phyloP scores from a whole-genome alignment of 2,888 invertebrate species.

The Diaperis boleti region DNA sequence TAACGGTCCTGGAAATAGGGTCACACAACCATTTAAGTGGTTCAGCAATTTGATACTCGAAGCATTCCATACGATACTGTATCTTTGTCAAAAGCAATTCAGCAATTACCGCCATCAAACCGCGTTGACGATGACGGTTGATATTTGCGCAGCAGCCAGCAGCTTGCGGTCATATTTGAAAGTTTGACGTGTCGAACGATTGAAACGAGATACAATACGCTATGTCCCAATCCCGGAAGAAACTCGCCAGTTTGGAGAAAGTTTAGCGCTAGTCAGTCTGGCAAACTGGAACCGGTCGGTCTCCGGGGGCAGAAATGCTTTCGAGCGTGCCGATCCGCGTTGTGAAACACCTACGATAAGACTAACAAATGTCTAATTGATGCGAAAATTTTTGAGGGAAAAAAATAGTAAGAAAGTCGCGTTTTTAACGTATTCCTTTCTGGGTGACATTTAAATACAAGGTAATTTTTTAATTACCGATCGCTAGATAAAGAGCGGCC shows the following conservation, averaged over 20 bases:
- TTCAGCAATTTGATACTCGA: too few relatives aligned
- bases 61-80: too few relatives aligned
- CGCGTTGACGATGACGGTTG: not conserved
- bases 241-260: slow-evolving; percentile 59
- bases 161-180: slow-evolving; percentile 31
- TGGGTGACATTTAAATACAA: slow-evolving; percentile 10
- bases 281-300: slow-evolving; percentile 58
- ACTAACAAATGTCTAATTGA: slow-evolving; percentile 24
- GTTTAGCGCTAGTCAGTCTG: slow-evolving; percentile 55
- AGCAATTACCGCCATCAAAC: not conserved
- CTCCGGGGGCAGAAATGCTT: slow-evolving; percentile 55
- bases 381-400: too few relatives aligned
- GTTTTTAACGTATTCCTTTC: slow-evolving; percentile 7
- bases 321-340: slow-evolving; percentile 52
- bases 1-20: too few relatives aligned
- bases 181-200: slow-evolving; percentile 33
- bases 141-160: slow-evolving; percentile 4
- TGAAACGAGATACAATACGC: slow-evolving; percentile 38
- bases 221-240: slow-evolving; percentile 63
- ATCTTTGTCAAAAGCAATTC: slow-evolving; percentile 3
- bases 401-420: slow-evolving; percentile 13
- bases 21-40: too few relatives aligned
- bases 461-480: slow-evolving; percentile 7
- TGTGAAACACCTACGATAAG: slow-evolving; percentile 54
- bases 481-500: not conserved